phyloP scores from a whole-genome alignment of 37 sponge, comb jelly and placozoan species.

The Aplysina aerophoba region DNA sequence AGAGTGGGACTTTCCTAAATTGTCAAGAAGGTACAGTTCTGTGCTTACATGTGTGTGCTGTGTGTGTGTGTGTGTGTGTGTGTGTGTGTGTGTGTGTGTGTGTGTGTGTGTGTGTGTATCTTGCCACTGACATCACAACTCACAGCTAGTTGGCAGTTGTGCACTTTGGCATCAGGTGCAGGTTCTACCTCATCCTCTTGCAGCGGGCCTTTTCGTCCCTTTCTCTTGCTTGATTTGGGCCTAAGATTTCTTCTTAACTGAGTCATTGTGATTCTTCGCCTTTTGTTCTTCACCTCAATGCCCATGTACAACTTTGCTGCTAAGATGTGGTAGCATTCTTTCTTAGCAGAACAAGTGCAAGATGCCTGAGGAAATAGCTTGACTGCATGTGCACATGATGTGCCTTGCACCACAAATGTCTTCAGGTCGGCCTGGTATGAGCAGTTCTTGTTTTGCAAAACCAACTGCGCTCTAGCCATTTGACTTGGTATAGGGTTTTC shows the following conservation, averaged over 20 bases:
- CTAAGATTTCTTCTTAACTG: not conserved
- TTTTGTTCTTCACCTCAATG: not conserved
- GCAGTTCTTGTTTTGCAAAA: conserved; percentile 12
- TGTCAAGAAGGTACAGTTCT: too few relatives aligned
- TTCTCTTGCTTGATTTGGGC: conserved; percentile 6
- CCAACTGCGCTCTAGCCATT: conserved; percentile 23
- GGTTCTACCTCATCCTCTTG: conserved; percentile 4
- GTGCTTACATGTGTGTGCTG: too few relatives aligned
- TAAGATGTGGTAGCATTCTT: conserved; percentile 13
- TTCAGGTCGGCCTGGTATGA: not conserved
- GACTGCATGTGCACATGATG: not conserved
- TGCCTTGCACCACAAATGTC: not conserved
- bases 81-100: too few relatives aligned
- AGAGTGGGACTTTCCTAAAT: too few relatives aligned
- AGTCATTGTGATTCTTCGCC: conserved; percentile 9
- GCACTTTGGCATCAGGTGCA: conserved; percentile 13
- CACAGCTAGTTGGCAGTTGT: not conserved
- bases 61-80: too few relatives aligned
- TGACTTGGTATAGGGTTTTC: too few relatives aligned
- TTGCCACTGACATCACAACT: too few relatives aligned
- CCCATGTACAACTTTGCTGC: conserved; percentile 14
- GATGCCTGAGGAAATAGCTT: not conserved
- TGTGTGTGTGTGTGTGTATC: too few relatives aligned
- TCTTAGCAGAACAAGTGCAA: not conserved
- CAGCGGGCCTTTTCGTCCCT: not conserved